Base-by-base conservation (phyloP, 2,888 invertebrate genomes). In the Liopterus haemorrhoidalis region DNA sequence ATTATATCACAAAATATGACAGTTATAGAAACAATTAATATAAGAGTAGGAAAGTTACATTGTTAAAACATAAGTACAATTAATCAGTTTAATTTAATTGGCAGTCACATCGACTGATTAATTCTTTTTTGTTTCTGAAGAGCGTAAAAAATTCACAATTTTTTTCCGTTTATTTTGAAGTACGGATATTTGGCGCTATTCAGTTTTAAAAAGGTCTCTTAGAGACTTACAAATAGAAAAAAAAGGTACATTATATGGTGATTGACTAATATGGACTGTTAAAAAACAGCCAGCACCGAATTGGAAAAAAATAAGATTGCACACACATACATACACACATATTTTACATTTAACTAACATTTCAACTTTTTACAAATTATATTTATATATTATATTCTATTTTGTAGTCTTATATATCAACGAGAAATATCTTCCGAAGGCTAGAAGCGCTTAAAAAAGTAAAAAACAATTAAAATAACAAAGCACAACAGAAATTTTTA, bases 1-100 rank as follows among this genome's bases (percentile, higher is more conserved):
- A 67, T 68, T 69, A 68, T 69, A 69, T 69, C 69, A 69, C 69
- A 69, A 66, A 49, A 65, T 60, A 65, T 67, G 68, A 68, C 69
- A 68, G 66, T 66, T 65, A 64, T 63, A 61, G 62, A 67, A 64
- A 65, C 64, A 53, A 57, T 51, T 52, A 47, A 48, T 46, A 49
- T 41, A 48, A 44, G 28, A 31, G 19, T 44, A 39, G 38, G 45
- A 45, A 44, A 19, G 16, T 21, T 18, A 39, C 16, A 20, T 18
- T 25, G 30, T 32, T 15, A 20, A 31, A 14, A 21, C 35, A 41
- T 38, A 45, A 45, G 39, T 45, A 45, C 14, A 22, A 33, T 14
- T 3, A 32, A 41, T 31, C 38, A 28, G 36, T 43, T 33, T 38
- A 4, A n/a, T n/a, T n/a, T n/a, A n/a, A 15, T 33, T 33, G 15